Base-by-base conservation (phyloP, 2,888 invertebrate genomes). In the Drosophila austrosaltans region DNA sequence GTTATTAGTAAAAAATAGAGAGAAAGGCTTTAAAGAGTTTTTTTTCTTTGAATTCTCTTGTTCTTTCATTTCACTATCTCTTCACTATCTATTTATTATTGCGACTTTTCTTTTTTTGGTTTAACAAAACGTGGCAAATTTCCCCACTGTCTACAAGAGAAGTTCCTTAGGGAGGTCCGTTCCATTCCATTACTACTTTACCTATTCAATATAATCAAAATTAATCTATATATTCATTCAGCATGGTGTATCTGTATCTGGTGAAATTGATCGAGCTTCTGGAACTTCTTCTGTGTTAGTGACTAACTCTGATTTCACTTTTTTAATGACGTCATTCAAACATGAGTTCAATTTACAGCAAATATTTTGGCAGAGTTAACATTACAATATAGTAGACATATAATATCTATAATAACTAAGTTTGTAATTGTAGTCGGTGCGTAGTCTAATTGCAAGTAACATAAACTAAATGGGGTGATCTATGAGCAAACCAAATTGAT, bases 261-360 rank as follows among this genome's bases (percentile, higher is more conserved):
- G 44, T 48, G 44, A 44, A 44, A 39, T 40, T 16, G 10, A 40
- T 44, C 28, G 32, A 39, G 30, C 20, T 44, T 16, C 32, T 36
- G 7, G 36, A 10, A 36, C 36, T 36, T 36, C 8, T 8, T 36
- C 8, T 36, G 36, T 2, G 10, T 36, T 36, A 10, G 22, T 63
- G 78, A 76, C 68, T 76, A 20, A 48, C 22, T 39, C 57, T 69
- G 82, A 85, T 85, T 87, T 83, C 82, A 83, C 85, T 87, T 80
- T 78, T 67, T 67, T 1, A 54, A 62, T 83, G 86, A 87, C 78
- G 83, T 83, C 85, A 83, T 87, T 72, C 28, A 59, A 78, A 58
- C 78, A 66, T 75, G 78, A 82, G 72, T 76, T 72, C 66, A 63
- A 66, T 76, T 63, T 56, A 40, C 48, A 25, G 1, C 4, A 25